These are phyloP conservation scores for Camponotus fellah DNA, from an alignment of 2,888 invertebrate species.

Conservation along the genomic window DNA sequence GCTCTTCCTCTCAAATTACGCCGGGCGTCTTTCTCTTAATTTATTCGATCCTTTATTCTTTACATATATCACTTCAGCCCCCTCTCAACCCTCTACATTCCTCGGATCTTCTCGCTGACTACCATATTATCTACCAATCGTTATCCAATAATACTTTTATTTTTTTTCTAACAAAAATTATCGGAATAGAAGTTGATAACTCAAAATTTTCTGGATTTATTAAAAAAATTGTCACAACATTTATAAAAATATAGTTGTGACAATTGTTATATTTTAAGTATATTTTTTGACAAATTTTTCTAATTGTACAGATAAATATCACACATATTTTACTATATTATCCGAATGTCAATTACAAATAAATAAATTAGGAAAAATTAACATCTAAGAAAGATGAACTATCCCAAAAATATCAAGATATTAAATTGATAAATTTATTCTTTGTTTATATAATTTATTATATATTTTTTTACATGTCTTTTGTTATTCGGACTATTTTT, in stretches of 20 bases:
- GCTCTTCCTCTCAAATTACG: conserved; percentile 50
- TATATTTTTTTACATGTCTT: neutral
- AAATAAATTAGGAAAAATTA: neutral
- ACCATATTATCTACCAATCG: conserved; percentile 19
- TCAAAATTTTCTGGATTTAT: neutral
- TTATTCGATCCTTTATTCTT: conserved; percentile 24
- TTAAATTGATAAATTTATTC: neutral
- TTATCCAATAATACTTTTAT: neutral
- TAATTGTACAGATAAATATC: neutral
- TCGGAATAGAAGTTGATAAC: neutral
- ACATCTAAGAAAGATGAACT: neutral
- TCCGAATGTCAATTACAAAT: neutral
- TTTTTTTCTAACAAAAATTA: neutral
- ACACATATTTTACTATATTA: neutral
- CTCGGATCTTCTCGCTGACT: conserved; percentile 1
- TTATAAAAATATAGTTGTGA: neutral
- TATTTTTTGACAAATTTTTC: neutral
- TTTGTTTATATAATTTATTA: neutral
- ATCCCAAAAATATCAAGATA: neutral
- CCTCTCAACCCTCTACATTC: conserved; percentile 38
- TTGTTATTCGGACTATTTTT: neutral
- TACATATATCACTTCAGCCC: conserved; percentile 49
- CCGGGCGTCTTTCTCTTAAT: conserved; percentile 33
- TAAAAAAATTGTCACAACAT: neutral
- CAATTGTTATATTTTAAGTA: neutral